A percentile compares a stretch with the other conserved stretches of the same genome.
Conservation (phyloP, 2,888 invertebrate species). For the Polyommatus icarus region DNA sequence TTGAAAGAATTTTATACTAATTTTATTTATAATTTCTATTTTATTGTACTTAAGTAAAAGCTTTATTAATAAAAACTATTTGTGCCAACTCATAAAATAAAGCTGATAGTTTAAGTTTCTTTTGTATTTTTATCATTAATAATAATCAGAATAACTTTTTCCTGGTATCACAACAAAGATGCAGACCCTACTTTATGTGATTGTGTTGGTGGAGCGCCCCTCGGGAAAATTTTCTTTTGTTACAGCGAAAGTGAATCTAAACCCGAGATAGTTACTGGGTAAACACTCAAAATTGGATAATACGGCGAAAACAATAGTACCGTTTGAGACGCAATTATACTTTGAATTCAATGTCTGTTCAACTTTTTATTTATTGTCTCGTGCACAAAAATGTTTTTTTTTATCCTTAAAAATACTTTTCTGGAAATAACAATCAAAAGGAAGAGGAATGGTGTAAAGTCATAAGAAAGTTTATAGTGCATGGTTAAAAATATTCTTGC, state of each 20-base stretch:
- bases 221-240: conserved; percentile 30
- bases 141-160: background rate
- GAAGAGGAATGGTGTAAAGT: too few relatives aligned
- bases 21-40: too few relatives aligned
- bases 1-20: too few relatives aligned
- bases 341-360: background rate
- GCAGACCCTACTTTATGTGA: conserved; percentile 23
- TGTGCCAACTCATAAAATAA: too few relatives aligned
- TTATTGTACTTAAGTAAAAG: too few relatives aligned
- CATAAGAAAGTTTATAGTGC: too few relatives aligned
- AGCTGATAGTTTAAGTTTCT: too few relatives aligned
- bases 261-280: conserved; percentile 12
- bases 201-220: background rate
- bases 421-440: too few relatives aligned
- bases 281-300: conserved; percentile 25
- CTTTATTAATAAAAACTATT: too few relatives aligned
- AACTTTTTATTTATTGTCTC: background rate
- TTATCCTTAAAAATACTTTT: too few relatives aligned
- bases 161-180: background rate
- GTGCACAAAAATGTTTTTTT: too few relatives aligned
- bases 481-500: too few relatives aligned
- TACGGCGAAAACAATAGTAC: conserved; percentile 1
- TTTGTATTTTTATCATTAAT: background rate
- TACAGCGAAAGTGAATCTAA: conserved; percentile 26
- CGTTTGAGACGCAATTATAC: conserved; percentile 17